phyloP scores from a whole-genome alignment of 2,888 invertebrate species.

The Arrhopalites spinosus region DNA sequence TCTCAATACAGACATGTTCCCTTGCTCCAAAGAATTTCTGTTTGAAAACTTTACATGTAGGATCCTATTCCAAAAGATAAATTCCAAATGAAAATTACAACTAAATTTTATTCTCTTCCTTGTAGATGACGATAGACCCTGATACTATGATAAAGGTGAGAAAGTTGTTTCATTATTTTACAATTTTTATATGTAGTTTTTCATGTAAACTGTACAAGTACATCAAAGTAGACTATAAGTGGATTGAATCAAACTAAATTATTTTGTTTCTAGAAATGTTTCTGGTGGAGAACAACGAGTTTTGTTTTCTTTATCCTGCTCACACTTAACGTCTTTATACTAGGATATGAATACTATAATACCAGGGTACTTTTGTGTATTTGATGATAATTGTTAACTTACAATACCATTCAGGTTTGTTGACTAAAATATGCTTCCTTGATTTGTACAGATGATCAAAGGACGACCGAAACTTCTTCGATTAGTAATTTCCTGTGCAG shows the following conservation, averaged over 20 bases:
- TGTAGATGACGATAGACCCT: slow-evolving; percentile 54
- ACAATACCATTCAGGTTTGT: not conserved
- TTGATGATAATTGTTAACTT: not conserved
- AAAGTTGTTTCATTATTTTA: not conserved
- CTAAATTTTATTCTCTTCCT: not conserved
- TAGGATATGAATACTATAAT: too few relatives aligned
- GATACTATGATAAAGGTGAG: slow-evolving; percentile 52
- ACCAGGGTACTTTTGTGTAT: too few relatives aligned
- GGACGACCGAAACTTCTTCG: slow-evolving; percentile 35
- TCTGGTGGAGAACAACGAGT: slow-evolving; percentile 50
- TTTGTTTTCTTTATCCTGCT: slow-evolving; percentile 45
- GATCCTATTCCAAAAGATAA: too few relatives aligned
- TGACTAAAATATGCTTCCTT: not conserved
- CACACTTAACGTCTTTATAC: slow-evolving; percentile 18
- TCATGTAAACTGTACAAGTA: too few relatives aligned
- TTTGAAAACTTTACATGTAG: not conserved
- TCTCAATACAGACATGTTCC: not conserved
- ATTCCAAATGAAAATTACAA: not conserved
- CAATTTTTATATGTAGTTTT: too few relatives aligned
- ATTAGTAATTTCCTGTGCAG: slow-evolving; percentile 40
- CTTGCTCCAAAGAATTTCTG: not conserved
- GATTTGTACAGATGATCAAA: slow-evolving; percentile 6
- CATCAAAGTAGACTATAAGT: too few relatives aligned
- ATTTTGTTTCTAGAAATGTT: slow-evolving; percentile 40
- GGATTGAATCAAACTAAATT: too few relatives aligned